Conservation (phyloP, 2,797 vertebrate species). For the Pipistrellus nathusii region DNA sequence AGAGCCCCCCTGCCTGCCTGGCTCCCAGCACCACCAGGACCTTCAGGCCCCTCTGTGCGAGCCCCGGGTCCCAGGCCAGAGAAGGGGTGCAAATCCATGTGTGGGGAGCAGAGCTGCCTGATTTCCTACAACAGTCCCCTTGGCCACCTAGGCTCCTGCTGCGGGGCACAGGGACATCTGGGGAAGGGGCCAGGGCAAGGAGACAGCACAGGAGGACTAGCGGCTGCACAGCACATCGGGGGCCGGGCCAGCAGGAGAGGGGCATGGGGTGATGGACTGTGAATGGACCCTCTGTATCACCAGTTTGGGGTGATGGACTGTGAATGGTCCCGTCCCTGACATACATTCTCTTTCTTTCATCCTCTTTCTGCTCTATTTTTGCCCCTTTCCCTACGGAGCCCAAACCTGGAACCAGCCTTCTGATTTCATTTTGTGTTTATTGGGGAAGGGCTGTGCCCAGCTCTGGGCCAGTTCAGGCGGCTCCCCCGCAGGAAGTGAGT, state of each 20-base stretch:
- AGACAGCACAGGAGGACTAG: not conserved
- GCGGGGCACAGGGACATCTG: not conserved
- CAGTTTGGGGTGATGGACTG: accelerated
- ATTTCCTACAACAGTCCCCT: no score
- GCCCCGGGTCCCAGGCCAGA: not conserved
- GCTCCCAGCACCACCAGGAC: not conserved
- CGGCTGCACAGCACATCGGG: accelerated
- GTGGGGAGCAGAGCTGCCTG: not conserved
- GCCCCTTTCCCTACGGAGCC: not conserved
- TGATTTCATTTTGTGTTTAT: not conserved
- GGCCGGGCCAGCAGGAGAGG: not conserved
- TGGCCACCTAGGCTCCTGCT: not conserved
- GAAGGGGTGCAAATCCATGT: not conserved
- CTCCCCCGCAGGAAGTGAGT: not conserved
- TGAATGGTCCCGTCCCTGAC: not conserved
- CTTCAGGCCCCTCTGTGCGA: not conserved
- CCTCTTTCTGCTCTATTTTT: not conserved
- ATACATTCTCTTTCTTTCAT: not conserved
- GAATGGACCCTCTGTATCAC: not conserved
- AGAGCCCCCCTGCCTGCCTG: not conserved
- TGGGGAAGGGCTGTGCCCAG: not conserved
- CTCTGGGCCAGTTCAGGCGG: not conserved
- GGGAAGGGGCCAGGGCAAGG: not conserved
- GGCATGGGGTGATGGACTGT: no score
- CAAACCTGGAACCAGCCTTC: not conserved